Percentiles rank a stretch among this genome's conserved stretches.
phyloP scores from a whole-genome alignment of 2,888 invertebrate genomes.

The Lithodes maja region DNA sequence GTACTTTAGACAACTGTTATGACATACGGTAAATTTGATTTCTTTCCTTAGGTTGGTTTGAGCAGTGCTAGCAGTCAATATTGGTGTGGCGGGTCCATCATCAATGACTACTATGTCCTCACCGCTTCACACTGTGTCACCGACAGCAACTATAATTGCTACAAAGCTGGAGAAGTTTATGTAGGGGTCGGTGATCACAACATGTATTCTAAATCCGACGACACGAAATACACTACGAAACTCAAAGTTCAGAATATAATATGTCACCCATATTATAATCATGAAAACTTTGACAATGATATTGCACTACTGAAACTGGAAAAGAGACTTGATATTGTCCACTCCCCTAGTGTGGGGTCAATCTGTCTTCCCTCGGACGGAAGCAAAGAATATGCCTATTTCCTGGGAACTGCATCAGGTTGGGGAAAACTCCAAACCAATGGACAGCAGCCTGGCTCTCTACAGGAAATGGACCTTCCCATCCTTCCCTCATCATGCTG shows the following conservation, averaged over 20 bases:
- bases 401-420: slow-evolving; percentile 1
- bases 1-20: too few species aligned
- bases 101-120: slow-evolving; percentile 39
- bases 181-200: slow-evolving; percentile 39
- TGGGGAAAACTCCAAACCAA: background rate
- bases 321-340: slow-evolving; percentile 21
- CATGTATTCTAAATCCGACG: slow-evolving; percentile 22
- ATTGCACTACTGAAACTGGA: slow-evolving; percentile 36
- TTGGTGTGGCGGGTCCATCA: slow-evolving; percentile 47
- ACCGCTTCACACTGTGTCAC: slow-evolving; percentile 33
- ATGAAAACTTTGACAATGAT: background rate
- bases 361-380: slow-evolving; percentile 39
- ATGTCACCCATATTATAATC: background rate
- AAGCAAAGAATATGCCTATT: background rate
- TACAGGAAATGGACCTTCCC: slow-evolving; percentile 15
- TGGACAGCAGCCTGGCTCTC: slow-evolving; percentile 3
- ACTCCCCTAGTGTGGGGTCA: slow-evolving; percentile 17
- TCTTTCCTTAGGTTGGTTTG: background rate
- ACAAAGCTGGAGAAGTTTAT: background rate
- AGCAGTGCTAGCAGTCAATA: background rate
- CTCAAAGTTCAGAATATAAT: slow-evolving; percentile 23
- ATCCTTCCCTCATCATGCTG: slow-evolving; percentile 13
- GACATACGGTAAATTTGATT: too few species aligned
- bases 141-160: background rate
- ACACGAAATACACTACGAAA: slow-evolving; percentile 11